phyloP scores from a whole-genome alignment of 2,113 vertebrate species.

The Pteruthius melanotis region DNA sequence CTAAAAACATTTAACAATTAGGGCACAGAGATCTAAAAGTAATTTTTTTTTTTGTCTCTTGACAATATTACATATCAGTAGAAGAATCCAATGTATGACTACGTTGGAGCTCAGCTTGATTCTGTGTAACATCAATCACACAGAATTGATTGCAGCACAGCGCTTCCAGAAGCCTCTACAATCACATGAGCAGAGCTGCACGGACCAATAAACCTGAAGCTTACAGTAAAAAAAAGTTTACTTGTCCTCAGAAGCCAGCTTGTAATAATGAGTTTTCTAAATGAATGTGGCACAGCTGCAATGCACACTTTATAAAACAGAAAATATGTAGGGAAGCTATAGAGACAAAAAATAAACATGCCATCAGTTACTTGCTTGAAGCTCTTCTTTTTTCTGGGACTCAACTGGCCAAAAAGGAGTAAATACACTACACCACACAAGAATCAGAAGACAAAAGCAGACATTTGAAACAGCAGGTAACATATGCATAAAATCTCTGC shows the following conservation, averaged over 20 bases:
- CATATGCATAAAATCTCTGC: conserved; percentile 43
- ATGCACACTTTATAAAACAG: conserved; percentile 72
- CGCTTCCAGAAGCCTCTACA: conserved; percentile 31
- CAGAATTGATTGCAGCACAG: neutral
- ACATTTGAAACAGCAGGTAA: conserved; percentile 75
- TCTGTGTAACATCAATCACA: conserved; percentile 1
- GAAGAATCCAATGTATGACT: neutral
- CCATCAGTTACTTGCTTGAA: conserved; percentile 96
- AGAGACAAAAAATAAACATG: conserved; percentile 85
- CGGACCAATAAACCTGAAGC: conserved; percentile 15
- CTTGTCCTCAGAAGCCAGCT: conserved; percentile 67
- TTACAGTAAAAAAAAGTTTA: conserved; percentile 31
- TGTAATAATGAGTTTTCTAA: conserved; percentile 69
- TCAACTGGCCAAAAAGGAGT: conserved; percentile 92
- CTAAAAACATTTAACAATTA: neutral
- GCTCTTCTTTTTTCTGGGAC: conserved; percentile 95
- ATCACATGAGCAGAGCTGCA: conserved; percentile 6
- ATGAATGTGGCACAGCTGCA: conserved; percentile 75
- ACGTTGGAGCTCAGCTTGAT: neutral
- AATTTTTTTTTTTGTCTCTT: neutral
- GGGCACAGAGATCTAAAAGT: neutral
- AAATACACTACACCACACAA: conserved; percentile 85
- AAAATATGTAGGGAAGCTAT: conserved; percentile 75
- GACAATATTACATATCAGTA: neutral
- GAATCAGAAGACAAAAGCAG: conserved; percentile 84